A percentile compares a stretch with the other conserved stretches of the same genome.
Evolutionary conservation across 2,888 invertebrate species (phyloP).

Genomic region (Tachina grossa): DNA sequence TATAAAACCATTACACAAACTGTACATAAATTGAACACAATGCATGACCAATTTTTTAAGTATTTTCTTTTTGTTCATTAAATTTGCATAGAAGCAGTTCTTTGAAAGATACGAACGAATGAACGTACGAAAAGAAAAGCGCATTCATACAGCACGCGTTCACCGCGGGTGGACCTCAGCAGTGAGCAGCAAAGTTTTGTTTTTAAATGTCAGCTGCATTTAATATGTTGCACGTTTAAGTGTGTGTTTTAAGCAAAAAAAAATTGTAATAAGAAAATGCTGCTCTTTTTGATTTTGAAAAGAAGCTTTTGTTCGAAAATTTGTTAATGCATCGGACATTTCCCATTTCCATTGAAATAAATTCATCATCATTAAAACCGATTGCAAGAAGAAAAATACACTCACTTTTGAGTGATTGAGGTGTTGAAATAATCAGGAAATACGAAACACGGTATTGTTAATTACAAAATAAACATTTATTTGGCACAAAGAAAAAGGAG

Average conservation of each 20-base stretch:
- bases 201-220: slow-evolving; percentile 56
- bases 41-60: slow-evolving; percentile 59
- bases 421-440: slow-evolving; percentile 26
- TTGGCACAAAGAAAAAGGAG: slow-evolving; percentile 5
- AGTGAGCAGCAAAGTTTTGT: slow-evolving; percentile 34
- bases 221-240: slow-evolving; percentile 1
- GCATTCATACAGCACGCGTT: slow-evolving; percentile 43
- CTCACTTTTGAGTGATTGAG: slow-evolving; percentile 14
- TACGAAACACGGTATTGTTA: background rate
- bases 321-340: slow-evolving; percentile 57
- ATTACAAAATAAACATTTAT: slow-evolving; percentile 41
- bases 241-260: background rate
- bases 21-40: slow-evolving; percentile 56
- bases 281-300: slow-evolving; percentile 1
- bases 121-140: slow-evolving; percentile 26
- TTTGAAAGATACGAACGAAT: slow-evolving; percentile 41
- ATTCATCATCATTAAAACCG: slow-evolving; percentile 42
- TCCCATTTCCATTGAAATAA: slow-evolving; percentile 59
- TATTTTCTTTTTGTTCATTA: background rate
- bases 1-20: background rate
- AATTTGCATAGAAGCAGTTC: slow-evolving; percentile 53
- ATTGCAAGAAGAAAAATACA: slow-evolving; percentile 3
- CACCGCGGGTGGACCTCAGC: slow-evolving; percentile 63
- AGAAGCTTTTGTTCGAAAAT: slow-evolving; percentile 20
- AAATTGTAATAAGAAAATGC: background rate